These are phyloP conservation scores for Pycnomerus fuliginosus DNA, from an alignment of 2,888 invertebrate genomes.

Conservation along the genomic window DNA sequence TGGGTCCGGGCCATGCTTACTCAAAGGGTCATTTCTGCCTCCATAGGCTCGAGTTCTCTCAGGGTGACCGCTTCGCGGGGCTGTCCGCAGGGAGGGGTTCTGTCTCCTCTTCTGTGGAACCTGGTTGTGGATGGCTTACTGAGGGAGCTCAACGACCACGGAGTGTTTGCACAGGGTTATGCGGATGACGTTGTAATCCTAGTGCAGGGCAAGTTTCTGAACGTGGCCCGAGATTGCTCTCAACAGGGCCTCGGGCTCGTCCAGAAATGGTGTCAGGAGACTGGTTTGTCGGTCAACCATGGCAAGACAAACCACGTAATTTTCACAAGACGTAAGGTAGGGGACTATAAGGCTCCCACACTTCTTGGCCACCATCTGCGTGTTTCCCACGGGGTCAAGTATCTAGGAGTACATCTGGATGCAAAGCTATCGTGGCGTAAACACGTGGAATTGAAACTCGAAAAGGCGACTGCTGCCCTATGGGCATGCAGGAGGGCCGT, in stretches of 20 bases:
- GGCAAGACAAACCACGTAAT: too few species aligned
- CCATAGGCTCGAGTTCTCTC: background rate
- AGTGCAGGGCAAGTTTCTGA: background rate
- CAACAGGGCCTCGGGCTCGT: background rate
- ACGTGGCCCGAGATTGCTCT: background rate
- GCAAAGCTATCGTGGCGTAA: background rate
- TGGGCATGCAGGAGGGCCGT: background rate
- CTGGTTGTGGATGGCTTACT: slow-evolving; percentile 29
- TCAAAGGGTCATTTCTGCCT: background rate
- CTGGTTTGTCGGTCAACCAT: background rate
- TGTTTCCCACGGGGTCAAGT: background rate
- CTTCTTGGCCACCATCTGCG: too few species aligned
- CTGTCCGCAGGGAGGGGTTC: slow-evolving; percentile 39
- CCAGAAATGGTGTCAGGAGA: background rate
- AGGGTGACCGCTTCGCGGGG: slow-evolving; percentile 17
- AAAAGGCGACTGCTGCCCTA: background rate
- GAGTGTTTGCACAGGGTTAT: background rate
- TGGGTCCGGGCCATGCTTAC: background rate
- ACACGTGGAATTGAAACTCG: background rate
- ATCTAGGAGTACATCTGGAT: slow-evolving; percentile 1
- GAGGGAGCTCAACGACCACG: background rate
- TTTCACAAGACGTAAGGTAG: too few species aligned
- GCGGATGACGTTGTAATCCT: slow-evolving; percentile 1
- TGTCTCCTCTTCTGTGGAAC: slow-evolving; percentile 38
- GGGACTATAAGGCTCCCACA: too few species aligned